These are phyloP conservation scores for Leptopilina boulardi DNA, from an alignment of 1,140 invertebrate species.

Conservation along the genomic window DNA sequence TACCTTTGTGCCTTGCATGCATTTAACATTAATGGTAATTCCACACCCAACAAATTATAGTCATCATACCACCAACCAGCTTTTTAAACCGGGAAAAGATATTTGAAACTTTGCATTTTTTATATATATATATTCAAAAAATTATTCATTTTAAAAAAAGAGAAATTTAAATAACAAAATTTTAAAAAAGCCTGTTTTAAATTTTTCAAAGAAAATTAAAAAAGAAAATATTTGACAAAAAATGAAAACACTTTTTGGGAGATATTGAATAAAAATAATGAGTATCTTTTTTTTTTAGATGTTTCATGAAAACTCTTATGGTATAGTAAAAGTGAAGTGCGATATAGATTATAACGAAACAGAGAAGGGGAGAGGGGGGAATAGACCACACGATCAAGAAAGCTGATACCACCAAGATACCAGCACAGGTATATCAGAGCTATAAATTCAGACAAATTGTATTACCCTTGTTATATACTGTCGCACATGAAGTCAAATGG, in stretches of 20 bases:
- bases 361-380: neutral
- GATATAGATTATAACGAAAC: conserved; percentile 20
- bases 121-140: too few species aligned
- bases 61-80: conserved; percentile 15
- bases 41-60: conserved; percentile 44
- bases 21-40: conserved; percentile 54
- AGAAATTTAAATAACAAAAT: too few species aligned
- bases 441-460: conserved; percentile 68
- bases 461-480: conserved; percentile 66
- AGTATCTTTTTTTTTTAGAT: neutral
- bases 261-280: neutral
- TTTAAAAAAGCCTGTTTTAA: too few species aligned
- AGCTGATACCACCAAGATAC: conserved; percentile 57
- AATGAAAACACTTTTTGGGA: too few species aligned
- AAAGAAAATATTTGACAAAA: too few species aligned
- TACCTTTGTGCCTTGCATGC: conserved; percentile 55
- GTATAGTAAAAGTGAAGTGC: neutral
- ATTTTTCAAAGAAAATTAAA: too few species aligned
- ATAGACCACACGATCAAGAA: conserved; percentile 52
- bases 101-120: neutral
- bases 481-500: conserved; percentile 64
- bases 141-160: too few species aligned
- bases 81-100: neutral
- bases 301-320: neutral
- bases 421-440: conserved; percentile 55